These are phyloP conservation scores for Rhagoletis zephyria DNA, from an alignment of 1,140 invertebrate genomes.

Conservation along the genomic window DNA sequence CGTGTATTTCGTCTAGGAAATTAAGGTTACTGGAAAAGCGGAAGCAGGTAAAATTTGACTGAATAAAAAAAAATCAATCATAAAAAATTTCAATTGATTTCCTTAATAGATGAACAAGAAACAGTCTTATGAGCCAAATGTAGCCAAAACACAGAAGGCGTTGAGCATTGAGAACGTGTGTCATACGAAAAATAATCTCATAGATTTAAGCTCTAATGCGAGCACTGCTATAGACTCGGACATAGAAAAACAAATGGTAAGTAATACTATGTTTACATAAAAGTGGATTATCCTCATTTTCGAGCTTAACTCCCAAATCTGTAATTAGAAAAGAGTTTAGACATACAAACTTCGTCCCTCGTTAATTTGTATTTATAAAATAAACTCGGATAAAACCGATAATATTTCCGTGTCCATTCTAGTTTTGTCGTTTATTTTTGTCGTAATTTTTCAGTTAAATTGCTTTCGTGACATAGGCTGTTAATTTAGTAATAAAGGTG, in stretches of 20 bases:
- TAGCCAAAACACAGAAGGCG: not conserved
- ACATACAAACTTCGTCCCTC: no score
- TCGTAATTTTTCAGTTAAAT: no score
- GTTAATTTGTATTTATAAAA: no score
- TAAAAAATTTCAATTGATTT: not conserved
- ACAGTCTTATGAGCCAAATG: not conserved
- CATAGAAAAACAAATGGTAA: not conserved
- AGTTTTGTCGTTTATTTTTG: no score
- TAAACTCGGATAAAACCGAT: no score
- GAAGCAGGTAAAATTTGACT: not conserved
- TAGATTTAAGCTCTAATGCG: not conserved
- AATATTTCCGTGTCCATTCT: no score
- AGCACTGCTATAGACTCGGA: not conserved
- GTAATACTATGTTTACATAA: not conserved
- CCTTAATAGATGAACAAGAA: not conserved
- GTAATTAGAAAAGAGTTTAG: no score
- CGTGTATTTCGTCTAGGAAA: not conserved
- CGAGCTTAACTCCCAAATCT: no score
- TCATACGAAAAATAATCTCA: not conserved
- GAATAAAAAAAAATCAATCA: no score
- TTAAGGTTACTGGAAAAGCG: slow-evolving; percentile 21
- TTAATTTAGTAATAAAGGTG: no score
- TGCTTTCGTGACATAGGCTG: no score
- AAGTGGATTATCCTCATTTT: no score
- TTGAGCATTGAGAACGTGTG: not conserved